phyloP scores from a whole-genome alignment of 2,797 vertebrate genomes.

The Natrix natrix region DNA sequence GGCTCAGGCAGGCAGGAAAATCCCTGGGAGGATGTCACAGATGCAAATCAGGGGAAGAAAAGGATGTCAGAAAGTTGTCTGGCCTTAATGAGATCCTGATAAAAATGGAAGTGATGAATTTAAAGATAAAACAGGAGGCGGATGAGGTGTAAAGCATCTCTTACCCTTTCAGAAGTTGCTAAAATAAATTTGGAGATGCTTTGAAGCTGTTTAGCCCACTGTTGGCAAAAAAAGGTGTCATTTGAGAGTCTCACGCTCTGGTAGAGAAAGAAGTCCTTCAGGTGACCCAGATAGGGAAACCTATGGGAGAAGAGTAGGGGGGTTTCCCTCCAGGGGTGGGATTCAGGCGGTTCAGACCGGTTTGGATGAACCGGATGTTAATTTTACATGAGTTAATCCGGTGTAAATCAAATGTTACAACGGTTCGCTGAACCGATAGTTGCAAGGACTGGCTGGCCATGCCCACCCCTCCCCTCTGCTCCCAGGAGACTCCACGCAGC shows the following conservation, averaged over 20 bases:
- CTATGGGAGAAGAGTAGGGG: background rate
- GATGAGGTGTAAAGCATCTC: background rate
- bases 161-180: background rate
- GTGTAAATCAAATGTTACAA: no score
- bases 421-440: no score
- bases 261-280: background rate
- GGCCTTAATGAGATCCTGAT: constrained; percentile 8
- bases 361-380: no score
- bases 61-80: constrained; percentile 7
- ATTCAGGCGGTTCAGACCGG: no score
- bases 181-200: background rate
- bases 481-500: no score
- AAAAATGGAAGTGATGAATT: background rate
- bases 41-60: background rate
- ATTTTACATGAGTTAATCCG: no score
- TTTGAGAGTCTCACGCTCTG: background rate
- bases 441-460: no score
- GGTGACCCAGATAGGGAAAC: background rate
- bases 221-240: background rate
- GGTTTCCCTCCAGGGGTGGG: no score
- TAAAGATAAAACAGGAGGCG: background rate
- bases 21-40: background rate
- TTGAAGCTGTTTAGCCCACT: background rate
- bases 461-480: no score
- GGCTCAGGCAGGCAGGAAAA: constrained; percentile 8